Conservation (phyloP, 2,888 invertebrate genomes). For the Aromia moschata region DNA sequence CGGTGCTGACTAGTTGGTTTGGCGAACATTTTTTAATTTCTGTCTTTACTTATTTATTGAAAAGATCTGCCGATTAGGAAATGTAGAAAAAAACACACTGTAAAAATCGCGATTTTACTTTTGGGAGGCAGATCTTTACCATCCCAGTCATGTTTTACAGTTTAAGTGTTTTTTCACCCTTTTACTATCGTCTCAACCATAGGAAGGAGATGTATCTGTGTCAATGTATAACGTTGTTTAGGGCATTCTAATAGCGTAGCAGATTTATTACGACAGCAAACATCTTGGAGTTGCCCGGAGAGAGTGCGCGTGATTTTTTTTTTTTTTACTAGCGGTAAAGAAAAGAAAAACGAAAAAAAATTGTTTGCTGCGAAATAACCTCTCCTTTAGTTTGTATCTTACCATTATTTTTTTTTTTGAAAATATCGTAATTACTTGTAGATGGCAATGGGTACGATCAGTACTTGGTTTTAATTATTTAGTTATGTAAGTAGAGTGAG, state of each 20-base stretch:
- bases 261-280: conserved; percentile 28
- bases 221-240: conserved; percentile 22
- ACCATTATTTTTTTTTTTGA: conserved; percentile 2
- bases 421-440: conserved; percentile 24
- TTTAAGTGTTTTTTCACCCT: conserved; percentile 35
- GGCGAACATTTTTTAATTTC: conserved; percentile 21
- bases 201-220: conserved; percentile 29
- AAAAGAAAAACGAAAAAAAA: conserved; percentile 17
- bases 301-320: conserved; percentile 23
- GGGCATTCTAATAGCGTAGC: conserved; percentile 33
- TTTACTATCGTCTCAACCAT: conserved; percentile 28
- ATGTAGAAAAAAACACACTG: conserved; percentile 35
- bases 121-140: conserved; percentile 36
- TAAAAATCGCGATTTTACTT: conserved; percentile 33
- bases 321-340: conserved; percentile 4
- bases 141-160: conserved; percentile 38
- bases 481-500: conserved; percentile 27
- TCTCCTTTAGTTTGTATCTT: conserved; percentile 31
- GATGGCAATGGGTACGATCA: conserved; percentile 50
- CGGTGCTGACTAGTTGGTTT: conserved; percentile 28
- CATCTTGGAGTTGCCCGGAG: conserved; percentile 24
- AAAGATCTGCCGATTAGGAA: conserved; percentile 35
- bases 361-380: conserved; percentile 23
- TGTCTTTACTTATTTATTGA: conserved; percentile 21
- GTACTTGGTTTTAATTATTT: conserved; percentile 39